Evolutionary conservation across 1,140 invertebrate species (phyloP).

Genomic region (Calephelis nemesis): DNA sequence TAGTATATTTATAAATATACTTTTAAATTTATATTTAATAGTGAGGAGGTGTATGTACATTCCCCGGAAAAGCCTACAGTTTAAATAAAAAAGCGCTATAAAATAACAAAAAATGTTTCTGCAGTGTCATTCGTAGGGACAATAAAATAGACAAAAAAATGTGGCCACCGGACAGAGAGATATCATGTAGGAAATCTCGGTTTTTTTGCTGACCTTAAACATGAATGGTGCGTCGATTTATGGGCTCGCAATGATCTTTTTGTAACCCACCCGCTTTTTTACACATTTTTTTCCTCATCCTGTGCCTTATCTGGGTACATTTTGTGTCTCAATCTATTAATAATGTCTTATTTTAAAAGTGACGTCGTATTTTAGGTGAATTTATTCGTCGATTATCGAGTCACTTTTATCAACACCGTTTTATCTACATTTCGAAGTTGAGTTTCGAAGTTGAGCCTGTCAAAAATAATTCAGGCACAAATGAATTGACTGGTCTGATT

Average conservation of each 20-base stretch:
- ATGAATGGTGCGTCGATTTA: slow-evolving; percentile 76
- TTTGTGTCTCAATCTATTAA: slow-evolving; percentile 78
- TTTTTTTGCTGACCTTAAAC: slow-evolving; percentile 64
- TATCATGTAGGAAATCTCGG: slow-evolving; percentile 72
- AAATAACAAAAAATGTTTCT: slow-evolving; percentile 35
- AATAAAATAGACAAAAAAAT: slow-evolving; percentile 47
- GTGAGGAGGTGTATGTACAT: not conserved
- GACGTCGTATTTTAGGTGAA: slow-evolving; percentile 45
- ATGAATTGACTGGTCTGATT: too few relatives aligned
- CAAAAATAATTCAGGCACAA: not conserved
- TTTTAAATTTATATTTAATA: too few relatives aligned
- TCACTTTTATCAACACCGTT: slow-evolving; percentile 2
- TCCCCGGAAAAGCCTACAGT: not conserved
- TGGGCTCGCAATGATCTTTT: slow-evolving; percentile 71
- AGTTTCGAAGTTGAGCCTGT: not conserved
- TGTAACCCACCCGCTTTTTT: slow-evolving; percentile 62
- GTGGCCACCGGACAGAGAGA: slow-evolving; percentile 65
- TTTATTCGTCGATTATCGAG: slow-evolving; percentile 5
- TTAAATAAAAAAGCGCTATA: not conserved
- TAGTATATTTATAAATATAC: too few relatives aligned
- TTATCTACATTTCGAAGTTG: slow-evolving; percentile 4
- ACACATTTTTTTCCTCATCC: slow-evolving; percentile 41
- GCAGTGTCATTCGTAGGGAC: slow-evolving; percentile 44
- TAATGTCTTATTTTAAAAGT: slow-evolving; percentile 68
- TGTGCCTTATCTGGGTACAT: slow-evolving; percentile 60